Percentiles rank a stretch among this genome's conserved stretches.
phyloP scores from a whole-genome alignment of 92 coral and sea anemone species.

The Zoanthus sansibaricus region DNA sequence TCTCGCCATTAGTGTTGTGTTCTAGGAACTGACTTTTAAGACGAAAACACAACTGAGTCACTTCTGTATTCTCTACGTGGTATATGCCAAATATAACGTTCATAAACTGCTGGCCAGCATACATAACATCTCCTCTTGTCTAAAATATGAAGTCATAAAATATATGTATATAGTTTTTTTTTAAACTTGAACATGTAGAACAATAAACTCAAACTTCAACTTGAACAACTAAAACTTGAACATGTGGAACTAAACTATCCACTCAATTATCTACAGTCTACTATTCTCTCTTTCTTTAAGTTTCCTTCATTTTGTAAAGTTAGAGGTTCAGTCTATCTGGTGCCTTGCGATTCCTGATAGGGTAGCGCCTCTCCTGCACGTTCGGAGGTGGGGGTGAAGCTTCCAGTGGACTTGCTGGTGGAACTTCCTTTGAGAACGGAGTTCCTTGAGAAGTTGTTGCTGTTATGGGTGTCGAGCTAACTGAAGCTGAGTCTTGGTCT shows the following conservation, averaged over 20 bases:
- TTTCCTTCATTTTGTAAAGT: background rate
- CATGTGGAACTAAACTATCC: background rate
- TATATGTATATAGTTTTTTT: background rate
- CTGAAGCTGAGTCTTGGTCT: conserved; percentile 29
- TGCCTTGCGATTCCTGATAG: conserved; percentile 14
- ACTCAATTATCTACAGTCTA: background rate
- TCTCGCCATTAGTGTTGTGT: background rate
- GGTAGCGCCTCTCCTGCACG: conserved; percentile 29
- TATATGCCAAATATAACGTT: background rate
- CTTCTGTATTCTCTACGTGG: background rate
- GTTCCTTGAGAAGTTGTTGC: background rate
- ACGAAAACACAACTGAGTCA: background rate
- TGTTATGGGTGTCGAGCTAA: conserved; percentile 8
- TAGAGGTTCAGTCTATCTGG: conserved; percentile 29
- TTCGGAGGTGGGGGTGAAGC: conserved; percentile 12
- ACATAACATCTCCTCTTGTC: background rate
- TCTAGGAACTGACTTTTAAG: background rate
- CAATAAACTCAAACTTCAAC: background rate
- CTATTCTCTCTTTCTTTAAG: no score
- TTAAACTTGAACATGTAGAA: background rate
- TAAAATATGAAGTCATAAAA: background rate
- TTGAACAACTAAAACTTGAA: background rate
- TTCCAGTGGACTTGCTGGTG: conserved; percentile 10
- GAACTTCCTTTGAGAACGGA: conserved; percentile 1
- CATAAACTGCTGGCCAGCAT: background rate